Evolutionary conservation across 2,888 invertebrate species (phyloP), one percentile per base, ranked within the genome.

Genomic region (Leucophenga montana): DNA sequence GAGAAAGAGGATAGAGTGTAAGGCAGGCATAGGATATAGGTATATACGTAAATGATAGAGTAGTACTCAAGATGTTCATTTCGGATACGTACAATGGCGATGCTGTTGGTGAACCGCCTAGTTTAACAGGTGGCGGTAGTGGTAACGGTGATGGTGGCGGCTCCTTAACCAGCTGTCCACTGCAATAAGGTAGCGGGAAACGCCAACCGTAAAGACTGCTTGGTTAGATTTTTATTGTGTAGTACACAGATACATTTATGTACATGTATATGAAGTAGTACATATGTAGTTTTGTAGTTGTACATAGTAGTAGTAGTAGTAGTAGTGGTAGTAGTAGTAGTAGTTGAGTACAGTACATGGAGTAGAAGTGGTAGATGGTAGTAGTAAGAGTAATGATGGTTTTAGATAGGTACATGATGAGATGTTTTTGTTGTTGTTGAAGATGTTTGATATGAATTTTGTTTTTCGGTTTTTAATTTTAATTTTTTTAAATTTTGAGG

Each of bases 181-280:
- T 95, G 94, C 95, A 95, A 95, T 95, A 95, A 93, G 95, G 95
- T 93, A 95, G 94, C 92, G 95, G 95, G 93, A 95, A 95, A 93
- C 95, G 95, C 95, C 95, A 95, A 94, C 95, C 95, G 93, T 95
- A 95, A 93, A 95, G 94, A 95, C 95, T 95, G 94, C 87, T 86
- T 87, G 85, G 86, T 88, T 88, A 88, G 79, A 81, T 82, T 75
- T 72, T 77, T 75, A 73, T 77, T 81, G 71, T 71, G 73, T 74
- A 73, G 39, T 20, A 62, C 18, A 62, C 22, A 46, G n/a, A 46
- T 6, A 31, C 13, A 57, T n/a, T 50, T n/a, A 18, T 61, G 31
- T 61, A 18, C n/a, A 8, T 39, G 16, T 61, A 44, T 18, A 31
- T 48, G 22, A 9, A 50, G 48, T 64, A 48, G 13, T 14, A 61